A percentile compares a stretch with the other conserved stretches of the same genome.
Evolutionary conservation across 2,797 vertebrate genomes (phyloP).

Genomic region (Eupleurogrammus muticus): DNA sequence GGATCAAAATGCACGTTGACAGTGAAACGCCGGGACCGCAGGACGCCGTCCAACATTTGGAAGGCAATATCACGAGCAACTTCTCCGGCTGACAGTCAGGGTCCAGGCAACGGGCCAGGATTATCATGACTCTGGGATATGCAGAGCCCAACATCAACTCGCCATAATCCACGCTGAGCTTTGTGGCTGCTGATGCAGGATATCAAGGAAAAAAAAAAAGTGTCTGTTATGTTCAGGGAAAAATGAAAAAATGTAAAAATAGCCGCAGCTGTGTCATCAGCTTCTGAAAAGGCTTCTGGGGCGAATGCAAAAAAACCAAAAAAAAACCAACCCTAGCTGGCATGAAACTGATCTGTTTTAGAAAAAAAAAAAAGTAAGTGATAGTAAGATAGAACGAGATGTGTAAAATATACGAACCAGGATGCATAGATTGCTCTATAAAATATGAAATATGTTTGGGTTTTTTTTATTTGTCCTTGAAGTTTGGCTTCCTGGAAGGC

Average conservation of each 20-base stretch:
- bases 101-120: conserved; percentile 47
- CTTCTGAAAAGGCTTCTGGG: conserved; percentile 33
- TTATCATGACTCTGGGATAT: conserved; percentile 59
- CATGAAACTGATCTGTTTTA: conserved; percentile 33
- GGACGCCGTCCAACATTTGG: conserved; percentile 70
- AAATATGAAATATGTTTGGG: conserved; percentile 17
- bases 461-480: conserved; percentile 56
- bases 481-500: conserved; percentile 54
- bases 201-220: conserved; percentile 63
- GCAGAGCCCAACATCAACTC: conserved; percentile 52
- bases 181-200: conserved; percentile 47
- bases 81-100: conserved; percentile 72
- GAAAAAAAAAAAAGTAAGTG: conserved; percentile 20
- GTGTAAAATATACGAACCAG: not conserved
- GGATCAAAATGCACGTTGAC: conserved; percentile 76
- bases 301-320: conserved; percentile 13
- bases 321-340: conserved; percentile 44
- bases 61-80: conserved; percentile 59
- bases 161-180: conserved; percentile 57
- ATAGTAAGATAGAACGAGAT: not conserved
- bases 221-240: conserved; percentile 51
- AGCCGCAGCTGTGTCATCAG: conserved; percentile 44
- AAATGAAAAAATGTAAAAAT: conserved; percentile 51
- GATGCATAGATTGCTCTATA: conserved; percentile 6
- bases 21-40: conserved; percentile 70